A percentile compares a stretch with the other conserved stretches of the same genome.
Conservation (phyloP, 2,113 vertebrate species). For the Hucho hucho region DNA sequence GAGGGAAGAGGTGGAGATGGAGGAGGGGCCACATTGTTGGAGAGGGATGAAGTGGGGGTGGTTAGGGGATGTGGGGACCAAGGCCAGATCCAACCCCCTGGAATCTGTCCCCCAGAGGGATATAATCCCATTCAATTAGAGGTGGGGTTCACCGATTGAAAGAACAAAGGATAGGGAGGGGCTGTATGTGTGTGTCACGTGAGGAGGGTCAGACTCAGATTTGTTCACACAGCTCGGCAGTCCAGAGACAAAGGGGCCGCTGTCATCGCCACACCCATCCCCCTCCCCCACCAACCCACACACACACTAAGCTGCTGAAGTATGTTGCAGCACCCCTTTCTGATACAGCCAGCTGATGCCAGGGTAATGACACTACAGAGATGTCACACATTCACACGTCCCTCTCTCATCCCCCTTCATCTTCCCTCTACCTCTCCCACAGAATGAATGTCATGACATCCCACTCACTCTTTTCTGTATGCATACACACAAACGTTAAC, state of each 20-base stretch:
- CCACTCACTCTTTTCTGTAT: too few relatives aligned
- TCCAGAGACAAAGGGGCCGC: slow-evolving; percentile 55
- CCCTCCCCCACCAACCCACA: slow-evolving; percentile 15
- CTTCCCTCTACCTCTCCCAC: too few relatives aligned
- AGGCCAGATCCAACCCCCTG: slow-evolving; percentile 39
- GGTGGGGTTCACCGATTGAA: slow-evolving; percentile 51
- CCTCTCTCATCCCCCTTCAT: too few relatives aligned
- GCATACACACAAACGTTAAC: too few relatives aligned
- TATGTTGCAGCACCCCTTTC: too few relatives aligned
- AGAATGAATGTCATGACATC: too few relatives aligned
- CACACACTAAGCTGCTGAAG: neutral
- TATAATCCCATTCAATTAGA: slow-evolving; percentile 61
- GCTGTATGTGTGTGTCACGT: slow-evolving; percentile 39
- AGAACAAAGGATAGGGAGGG: slow-evolving; percentile 41
- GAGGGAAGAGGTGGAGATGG: slow-evolving; percentile 3
- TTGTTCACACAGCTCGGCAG: slow-evolving; percentile 51
- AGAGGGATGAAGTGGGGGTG: neutral
- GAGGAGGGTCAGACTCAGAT: slow-evolving; percentile 44
- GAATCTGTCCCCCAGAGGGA: slow-evolving; percentile 48
- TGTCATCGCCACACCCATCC: slow-evolving; percentile 38
- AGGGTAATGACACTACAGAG: too few relatives aligned
- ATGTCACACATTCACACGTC: too few relatives aligned
- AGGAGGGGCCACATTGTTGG: neutral
- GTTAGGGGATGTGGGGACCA: slow-evolving; percentile 15
- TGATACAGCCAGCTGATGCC: too few relatives aligned